Percentiles rank a stretch among this genome's conserved stretches.
Conservation (phyloP, 2,888 invertebrate species). For the Drosophila histrio region DNA sequence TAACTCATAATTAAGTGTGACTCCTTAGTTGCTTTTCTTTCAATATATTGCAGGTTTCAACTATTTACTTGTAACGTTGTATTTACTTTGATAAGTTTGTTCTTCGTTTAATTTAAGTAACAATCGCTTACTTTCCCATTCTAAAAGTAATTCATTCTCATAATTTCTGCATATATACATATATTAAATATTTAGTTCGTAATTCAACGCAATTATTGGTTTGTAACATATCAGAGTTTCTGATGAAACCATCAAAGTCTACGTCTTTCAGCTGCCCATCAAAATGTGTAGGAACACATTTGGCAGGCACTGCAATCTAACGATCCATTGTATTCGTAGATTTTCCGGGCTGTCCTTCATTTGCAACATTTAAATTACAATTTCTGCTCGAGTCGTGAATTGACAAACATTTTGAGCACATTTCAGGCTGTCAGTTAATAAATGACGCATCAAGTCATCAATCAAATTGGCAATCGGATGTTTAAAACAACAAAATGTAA, state of each 20-base stretch:
- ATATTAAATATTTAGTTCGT: not conserved
- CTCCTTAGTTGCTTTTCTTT: no score
- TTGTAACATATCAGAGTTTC: slow-evolving; percentile 1
- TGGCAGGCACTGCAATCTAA: not conserved
- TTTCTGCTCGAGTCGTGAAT: slow-evolving; percentile 32
- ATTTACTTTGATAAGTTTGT: no score
- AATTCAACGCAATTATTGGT: not conserved
- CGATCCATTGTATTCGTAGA: slow-evolving; percentile 13
- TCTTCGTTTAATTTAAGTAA: no score
- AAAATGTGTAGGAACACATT: slow-evolving; percentile 1
- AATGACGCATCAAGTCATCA: slow-evolving; percentile 54
- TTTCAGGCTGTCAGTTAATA: slow-evolving; percentile 45
- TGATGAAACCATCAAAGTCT: slow-evolving; percentile 2
- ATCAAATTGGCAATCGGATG: slow-evolving; percentile 46
- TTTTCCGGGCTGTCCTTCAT: slow-evolving; percentile 13
- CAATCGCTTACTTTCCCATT: not conserved
- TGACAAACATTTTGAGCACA: slow-evolving; percentile 52
- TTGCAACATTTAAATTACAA: slow-evolving; percentile 54
- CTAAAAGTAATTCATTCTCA: not conserved
- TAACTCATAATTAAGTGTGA: no score
- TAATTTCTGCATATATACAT: not conserved
- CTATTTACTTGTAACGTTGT: no score
- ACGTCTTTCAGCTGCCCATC: not conserved
- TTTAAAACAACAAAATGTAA: slow-evolving; percentile 26
- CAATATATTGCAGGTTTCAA: no score